Conservation (phyloP, 2,888 invertebrate species). For the Cyaniris semiargus region DNA sequence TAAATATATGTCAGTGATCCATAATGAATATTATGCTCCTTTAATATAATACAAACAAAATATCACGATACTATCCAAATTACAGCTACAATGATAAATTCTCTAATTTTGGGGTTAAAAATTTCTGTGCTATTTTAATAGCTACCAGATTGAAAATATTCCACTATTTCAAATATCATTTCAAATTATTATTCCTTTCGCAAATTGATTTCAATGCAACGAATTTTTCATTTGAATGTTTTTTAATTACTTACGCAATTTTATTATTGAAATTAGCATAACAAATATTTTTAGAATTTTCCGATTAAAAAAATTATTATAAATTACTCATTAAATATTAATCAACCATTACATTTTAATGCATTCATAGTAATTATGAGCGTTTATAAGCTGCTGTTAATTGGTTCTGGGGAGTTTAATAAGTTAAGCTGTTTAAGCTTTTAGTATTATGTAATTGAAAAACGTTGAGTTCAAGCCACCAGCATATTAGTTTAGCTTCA, state of each 20-base stretch:
- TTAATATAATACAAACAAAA: no score
- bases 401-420: not conserved
- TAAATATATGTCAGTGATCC: no score
- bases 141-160: not conserved
- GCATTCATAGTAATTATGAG: not conserved
- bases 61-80: no score
- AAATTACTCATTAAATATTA: not conserved
- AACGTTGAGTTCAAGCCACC: not conserved
- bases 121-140: not conserved
- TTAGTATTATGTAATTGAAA: not conserved
- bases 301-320: not conserved
- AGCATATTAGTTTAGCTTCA: slow-evolving; percentile 8
- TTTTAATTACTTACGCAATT: not conserved
- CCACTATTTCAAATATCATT: not conserved
- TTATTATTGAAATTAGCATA: not conserved
- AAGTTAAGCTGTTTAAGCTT: slow-evolving; percentile 1
- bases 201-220: not conserved
- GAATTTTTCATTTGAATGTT: not conserved
- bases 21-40: no score
- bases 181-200: not conserved
- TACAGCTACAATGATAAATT: no score
- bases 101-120: no score
- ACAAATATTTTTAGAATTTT: not conserved
- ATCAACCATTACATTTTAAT: not conserved
- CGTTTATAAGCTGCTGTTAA: slow-evolving; percentile 1